Evolutionary conservation across 2,888 invertebrate species (phyloP), one percentile per base, ranked within the genome.

Genomic region (Caenorhabditis macrosperma): DNA sequence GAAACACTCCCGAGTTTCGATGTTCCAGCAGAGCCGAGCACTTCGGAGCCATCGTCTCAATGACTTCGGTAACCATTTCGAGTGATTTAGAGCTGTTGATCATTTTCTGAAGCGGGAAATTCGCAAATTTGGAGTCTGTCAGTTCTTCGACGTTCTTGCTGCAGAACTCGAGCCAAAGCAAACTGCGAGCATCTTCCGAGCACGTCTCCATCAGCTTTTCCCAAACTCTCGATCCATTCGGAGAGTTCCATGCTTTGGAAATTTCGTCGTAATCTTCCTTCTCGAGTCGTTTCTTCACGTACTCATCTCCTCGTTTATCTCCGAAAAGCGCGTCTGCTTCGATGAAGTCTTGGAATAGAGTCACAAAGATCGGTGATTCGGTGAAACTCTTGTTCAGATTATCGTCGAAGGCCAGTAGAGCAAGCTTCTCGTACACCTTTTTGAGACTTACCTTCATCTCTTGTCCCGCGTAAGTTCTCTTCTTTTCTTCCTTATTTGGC

Each of bases 181-280:
- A 30, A 20, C 60, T 74, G 9, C 72, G 22, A 20, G 79, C 59
- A 24, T 82, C 77, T 52, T 82, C 82, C 1, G 61, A 52, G 26
- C 76, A 76, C 10, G 44, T 61, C 20, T 67, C 74, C 72, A 79
- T 67, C 28, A 79, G 22, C 22, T 78, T 78, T 41, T 86, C 86
- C 86, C 86, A 86, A 5, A 86, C 54, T 33, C 86, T 64, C 1
- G 85, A 85, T 4, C 81, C 74, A 33, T 77, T 74, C 24, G 67
- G 60, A 5, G 81, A 83, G 12, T 76, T 46, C 75, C 75, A 80
- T 0, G 71, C 48, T 1, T n/a, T 67, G 1, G 57, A 67, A 15
- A 78, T 72, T 22, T 52, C 59, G 1, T 52, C 74, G 55, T 41
- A 33, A 50, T 79, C 72, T 3, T 71, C 72, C 35, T 72, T 79